Base-by-base conservation (phyloP, 2,797 vertebrate genomes). In the Typhlichthys eigenmanni region DNA sequence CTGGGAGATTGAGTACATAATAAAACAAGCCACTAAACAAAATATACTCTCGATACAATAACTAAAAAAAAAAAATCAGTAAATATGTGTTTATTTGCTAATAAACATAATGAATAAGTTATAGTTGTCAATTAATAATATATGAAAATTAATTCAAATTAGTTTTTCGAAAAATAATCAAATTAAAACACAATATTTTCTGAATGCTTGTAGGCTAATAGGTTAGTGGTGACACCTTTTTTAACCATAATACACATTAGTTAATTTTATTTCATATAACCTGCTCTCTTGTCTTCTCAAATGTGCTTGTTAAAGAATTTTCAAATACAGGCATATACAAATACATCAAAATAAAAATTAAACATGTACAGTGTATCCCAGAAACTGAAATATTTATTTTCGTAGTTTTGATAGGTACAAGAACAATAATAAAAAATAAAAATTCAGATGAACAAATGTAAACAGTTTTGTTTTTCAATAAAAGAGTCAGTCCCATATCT, bases 391-490 rank as follows among this genome's bases (percentile, higher is more conserved):
- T 74, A 71, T 74, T 64, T 47, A 61, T 64, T 66, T 62, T 75
- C 34, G 58, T 72, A 61, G 62, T 56, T 54, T 49, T 43, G 10
- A 78, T 68, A 62, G 49, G 67, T 65, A 79, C 60, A 78, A 74
- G 72, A 64, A 54, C 63, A 66, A 76, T 64, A 68, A 87, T 74
- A 54, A 85, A 87, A 61, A 76, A 72, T 29, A 29, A 29, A 29
- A 29, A 29, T 29, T 29, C 24, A 29, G 24, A 76, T 88, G 84
- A 86, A 88, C 87, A 88, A 91, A 86, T 90, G 91, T 90, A 88
- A 87, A 91, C 85, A 71, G 79, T 84, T 72, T 66, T 78, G 71
- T 74, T 75, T 58, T 56, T 38, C 45, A 12, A 17, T 43, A 51
- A 24, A 54, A 58, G 34, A 56, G 53, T 63, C 51, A 78, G 82